Conservation (phyloP, 2,113 vertebrate species). For the Actenoides hombroni region DNA sequence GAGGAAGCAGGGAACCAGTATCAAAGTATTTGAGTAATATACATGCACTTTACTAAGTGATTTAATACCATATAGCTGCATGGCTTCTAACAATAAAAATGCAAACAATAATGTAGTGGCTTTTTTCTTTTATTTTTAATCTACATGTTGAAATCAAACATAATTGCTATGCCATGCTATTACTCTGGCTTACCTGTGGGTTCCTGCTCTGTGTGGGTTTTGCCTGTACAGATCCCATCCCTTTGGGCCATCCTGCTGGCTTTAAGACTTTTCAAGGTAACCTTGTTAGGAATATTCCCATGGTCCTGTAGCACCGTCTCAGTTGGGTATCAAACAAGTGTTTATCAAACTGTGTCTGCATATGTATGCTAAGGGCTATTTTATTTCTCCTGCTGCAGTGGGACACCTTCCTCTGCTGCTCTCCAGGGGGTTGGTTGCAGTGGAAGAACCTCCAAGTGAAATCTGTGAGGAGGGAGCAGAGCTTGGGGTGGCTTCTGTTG, state of each 20-base stretch:
- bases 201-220: background rate
- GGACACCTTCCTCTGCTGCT: background rate
- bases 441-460: background rate
- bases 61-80: background rate
- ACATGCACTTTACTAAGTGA: background rate
- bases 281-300: background rate
- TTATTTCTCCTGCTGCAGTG: accelerated
- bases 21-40: background rate
- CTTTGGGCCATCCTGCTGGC: background rate
- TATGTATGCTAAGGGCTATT: accelerated
- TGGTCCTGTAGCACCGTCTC: background rate
- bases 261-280: background rate
- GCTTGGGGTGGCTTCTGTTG: background rate
- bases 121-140: background rate
- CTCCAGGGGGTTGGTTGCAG: background rate
- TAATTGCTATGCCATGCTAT: accelerated
- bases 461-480: too few species aligned
- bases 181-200: background rate
- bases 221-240: background rate
- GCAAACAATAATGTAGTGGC: background rate
- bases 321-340: accelerated
- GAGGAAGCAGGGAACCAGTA: background rate
- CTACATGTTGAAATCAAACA: background rate
- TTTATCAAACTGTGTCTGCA: background rate
- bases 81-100: background rate